Base-by-base conservation (phyloP, 92 coral and sea anemone genomes). In the Umimayanthus kanabou region DNA sequence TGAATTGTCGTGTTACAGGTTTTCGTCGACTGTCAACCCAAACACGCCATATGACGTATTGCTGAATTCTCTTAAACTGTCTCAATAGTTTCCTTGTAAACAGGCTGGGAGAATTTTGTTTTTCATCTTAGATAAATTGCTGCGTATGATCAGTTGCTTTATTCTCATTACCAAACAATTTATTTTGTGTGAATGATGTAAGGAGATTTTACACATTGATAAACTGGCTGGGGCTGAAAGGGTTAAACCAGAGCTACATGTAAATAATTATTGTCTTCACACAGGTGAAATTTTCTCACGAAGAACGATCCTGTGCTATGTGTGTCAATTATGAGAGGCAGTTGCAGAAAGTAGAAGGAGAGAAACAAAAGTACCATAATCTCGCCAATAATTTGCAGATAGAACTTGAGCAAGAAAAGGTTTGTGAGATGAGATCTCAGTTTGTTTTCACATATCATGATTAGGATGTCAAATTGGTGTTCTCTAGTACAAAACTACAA, bases 291-390 rank as follows among this genome's bases (percentile, higher is more conserved):
- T 92, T 94, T 80, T 97, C 98, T 18, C 95, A 93, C 77, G 88
- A 96, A 49, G 96, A 88, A 64, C 92, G 97, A 26, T 79, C 94
- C 39, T 97, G 99, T 85, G 98, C 94, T n/a, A 97, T 97, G 99
- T 97, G 99, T 85, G 85, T 82, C 3, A 97, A 97, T 92, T 97
- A 97, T 88, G 99, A 97, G 73, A 91, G 90, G 43, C 99, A 97
- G 85, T 79, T 97, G n/a, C 99, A 97, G 93, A 90, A 91, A 58
- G 89, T 97, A 58, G 97, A 96, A 76, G 94, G 93, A 2, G 94
- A 91, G 40, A 95, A 93, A 80, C 98, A 97, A 73, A 94, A 94
- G 79, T 94, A 91, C 81, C 91, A 92, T 39, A 96, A 97, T 69
- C 90, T 95, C n/a, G 90, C 98, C 13, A 85, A 95, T 47, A 90